phyloP scores from a whole-genome alignment of 2,888 invertebrate species.

The Mactromeris polynyma region DNA sequence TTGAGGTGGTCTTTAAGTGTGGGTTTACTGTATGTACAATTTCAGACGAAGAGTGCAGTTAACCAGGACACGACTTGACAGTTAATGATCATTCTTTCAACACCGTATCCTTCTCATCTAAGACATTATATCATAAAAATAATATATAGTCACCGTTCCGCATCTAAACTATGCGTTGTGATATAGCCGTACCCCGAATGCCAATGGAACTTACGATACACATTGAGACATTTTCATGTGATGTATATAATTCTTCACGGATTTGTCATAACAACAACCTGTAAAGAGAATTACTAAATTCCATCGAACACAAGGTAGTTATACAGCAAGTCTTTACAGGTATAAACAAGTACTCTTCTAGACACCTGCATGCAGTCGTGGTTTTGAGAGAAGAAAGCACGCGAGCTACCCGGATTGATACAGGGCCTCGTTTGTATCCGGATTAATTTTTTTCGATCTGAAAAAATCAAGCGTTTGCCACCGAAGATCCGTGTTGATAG shows the following conservation, averaged over 20 bases:
- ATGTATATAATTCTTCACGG: neutral
- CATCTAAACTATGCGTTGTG: neutral
- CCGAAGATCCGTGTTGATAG: no score
- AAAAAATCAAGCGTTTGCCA: no score
- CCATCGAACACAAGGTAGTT: neutral
- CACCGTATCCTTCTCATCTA: neutral
- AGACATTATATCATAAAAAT: neutral
- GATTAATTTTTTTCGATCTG: no score
- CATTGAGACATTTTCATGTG: conserved; percentile 3
- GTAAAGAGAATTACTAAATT: neutral
- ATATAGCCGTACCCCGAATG: neutral
- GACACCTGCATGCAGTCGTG: neutral
- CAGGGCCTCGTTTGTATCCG: no score
- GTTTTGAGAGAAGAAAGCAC: neutral
- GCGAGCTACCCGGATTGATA: no score
- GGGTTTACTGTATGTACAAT: no score
- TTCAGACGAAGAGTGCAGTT: no score
- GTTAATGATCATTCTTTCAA: neutral
- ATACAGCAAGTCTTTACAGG: neutral
- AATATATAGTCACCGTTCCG: neutral
- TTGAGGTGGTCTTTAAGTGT: no score
- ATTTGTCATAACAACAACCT: neutral
- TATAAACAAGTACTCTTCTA: neutral
- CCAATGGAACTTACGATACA: neutral
- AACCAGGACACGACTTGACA: no score